Evolutionary conservation across 2,113 vertebrate genomes (phyloP).

Genomic region (Cololabis saira): DNA sequence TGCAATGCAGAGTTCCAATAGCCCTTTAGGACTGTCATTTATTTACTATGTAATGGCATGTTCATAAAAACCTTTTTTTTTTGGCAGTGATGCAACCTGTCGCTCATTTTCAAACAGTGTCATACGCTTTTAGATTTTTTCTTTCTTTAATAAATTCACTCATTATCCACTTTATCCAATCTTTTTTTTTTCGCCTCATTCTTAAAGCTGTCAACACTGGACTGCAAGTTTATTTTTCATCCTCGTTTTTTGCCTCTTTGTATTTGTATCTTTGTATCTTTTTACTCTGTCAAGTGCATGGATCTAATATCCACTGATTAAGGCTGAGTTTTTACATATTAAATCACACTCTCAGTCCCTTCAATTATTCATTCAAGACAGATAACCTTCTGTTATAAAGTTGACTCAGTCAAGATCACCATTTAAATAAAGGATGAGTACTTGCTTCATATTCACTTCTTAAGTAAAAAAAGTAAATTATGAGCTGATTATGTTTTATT

Average conservation of each 20-base stretch:
- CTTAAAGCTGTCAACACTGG: not conserved
- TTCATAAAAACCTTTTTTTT: constrained; percentile 59
- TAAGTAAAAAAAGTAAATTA: too few relatives aligned
- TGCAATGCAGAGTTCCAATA: constrained; percentile 58
- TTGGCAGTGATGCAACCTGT: constrained; percentile 20
- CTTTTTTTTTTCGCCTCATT: not conserved
- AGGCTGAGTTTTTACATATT: constrained; percentile 30
- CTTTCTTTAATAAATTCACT: constrained; percentile 1
- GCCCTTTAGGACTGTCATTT: constrained; percentile 69
- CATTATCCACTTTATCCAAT: not conserved
- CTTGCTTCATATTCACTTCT: too few relatives aligned
- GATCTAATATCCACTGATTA: constrained; percentile 13
- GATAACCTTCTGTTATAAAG: not conserved
- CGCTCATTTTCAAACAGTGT: constrained; percentile 15
- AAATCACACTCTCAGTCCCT: constrained; percentile 1
- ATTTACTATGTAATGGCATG: constrained; percentile 71
- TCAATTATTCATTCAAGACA: constrained; percentile 3
- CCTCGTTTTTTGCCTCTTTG: not conserved
- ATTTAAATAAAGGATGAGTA: not conserved
- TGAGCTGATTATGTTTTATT: too few relatives aligned
- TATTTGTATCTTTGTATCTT: not conserved
- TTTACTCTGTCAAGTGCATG: constrained; percentile 26
- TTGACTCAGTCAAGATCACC: not conserved
- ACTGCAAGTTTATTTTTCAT: constrained; percentile 1
- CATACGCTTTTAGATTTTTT: not conserved